Conservation (phyloP, 2,113 vertebrate genomes). For the Trinectes maculatus region DNA sequence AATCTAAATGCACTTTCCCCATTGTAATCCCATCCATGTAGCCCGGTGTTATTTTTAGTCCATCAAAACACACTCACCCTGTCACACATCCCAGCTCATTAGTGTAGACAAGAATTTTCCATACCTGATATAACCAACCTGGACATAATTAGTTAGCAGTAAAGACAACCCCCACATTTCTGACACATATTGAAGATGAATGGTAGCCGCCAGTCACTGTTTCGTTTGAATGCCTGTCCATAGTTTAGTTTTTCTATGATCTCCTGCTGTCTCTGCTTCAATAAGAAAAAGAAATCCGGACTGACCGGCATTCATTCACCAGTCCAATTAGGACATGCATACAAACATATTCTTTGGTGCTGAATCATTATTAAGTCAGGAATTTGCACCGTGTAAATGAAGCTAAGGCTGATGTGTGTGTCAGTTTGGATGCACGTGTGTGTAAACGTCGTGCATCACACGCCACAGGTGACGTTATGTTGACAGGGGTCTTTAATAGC, state of each 20-base stretch:
- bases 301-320: slow-evolving; percentile 30
- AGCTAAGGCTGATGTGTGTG: not conserved
- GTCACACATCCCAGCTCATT: not conserved
- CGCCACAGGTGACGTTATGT: slow-evolving; percentile 50
- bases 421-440: not conserved
- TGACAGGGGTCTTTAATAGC: slow-evolving; percentile 59
- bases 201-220: not conserved
- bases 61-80: not conserved
- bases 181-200: not conserved
- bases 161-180: not conserved
- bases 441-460: slow-evolving; percentile 13
- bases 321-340: slow-evolving; percentile 65
- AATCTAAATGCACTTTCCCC: not conserved
- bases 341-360: slow-evolving; percentile 14
- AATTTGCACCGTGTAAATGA: slow-evolving; percentile 47
- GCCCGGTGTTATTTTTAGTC: not conserved
- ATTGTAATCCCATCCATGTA: not conserved
- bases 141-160: not conserved
- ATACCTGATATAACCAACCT: not conserved
- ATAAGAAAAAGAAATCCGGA: not conserved
- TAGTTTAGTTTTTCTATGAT: not conserved
- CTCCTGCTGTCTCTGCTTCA: not conserved
- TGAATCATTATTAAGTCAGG: slow-evolving; percentile 35
- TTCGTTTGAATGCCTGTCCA: not conserved
- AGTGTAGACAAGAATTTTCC: not conserved